Base-by-base conservation (phyloP, 2,113 vertebrate genomes). In the Dipodomys merriami region DNA sequence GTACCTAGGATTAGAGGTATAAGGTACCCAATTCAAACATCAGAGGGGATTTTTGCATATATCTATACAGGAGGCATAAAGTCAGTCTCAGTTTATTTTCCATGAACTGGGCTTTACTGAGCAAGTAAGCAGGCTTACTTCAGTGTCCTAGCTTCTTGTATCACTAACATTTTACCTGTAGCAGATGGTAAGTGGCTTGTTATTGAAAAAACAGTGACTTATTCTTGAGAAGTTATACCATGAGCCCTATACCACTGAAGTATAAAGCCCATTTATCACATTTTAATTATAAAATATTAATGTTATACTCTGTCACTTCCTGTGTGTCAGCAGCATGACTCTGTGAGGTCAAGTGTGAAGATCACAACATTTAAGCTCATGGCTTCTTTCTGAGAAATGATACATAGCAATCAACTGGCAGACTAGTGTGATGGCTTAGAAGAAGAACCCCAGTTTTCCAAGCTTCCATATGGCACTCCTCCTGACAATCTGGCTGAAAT, bases 201-300 rank as follows among this genome's bases (percentile, higher is more conserved):
- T 94, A 57, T 71, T 84, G 86, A 88, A 91, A 69, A 64, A 73
- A 69, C 46, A 83, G 49, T 65, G 78, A 57, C 83, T 86, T 22
- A 77, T 65, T 94, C 83, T 68, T 88, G 19, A 69, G 65, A 95
- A 87, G 64, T 74, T 86, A 64, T 83, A 20, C 27, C 65, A 3
- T 90, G 72, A 90, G 79, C 30, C 39, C 13, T 77, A 10, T 82
- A 53, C 67, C 86, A 27, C 29, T 80, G 12, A 5, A 67, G 87
- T 68, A 57, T 85, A 81, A 53, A 83, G 65, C 49, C 33, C 57
- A 30, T 67, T 71, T 7, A 49, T 13, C 39, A 74, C 25, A 44
- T 92, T 91, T 78, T 83, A 86, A 88, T 92, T 92, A 69, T n/a
- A 80, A 74, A 87, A 94, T 76, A 73, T 91, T 69, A 65, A 64